These are phyloP conservation scores for Rostratula benghalensis DNA, from an alignment of 2,113 vertebrate genomes.

Conservation along the genomic window DNA sequence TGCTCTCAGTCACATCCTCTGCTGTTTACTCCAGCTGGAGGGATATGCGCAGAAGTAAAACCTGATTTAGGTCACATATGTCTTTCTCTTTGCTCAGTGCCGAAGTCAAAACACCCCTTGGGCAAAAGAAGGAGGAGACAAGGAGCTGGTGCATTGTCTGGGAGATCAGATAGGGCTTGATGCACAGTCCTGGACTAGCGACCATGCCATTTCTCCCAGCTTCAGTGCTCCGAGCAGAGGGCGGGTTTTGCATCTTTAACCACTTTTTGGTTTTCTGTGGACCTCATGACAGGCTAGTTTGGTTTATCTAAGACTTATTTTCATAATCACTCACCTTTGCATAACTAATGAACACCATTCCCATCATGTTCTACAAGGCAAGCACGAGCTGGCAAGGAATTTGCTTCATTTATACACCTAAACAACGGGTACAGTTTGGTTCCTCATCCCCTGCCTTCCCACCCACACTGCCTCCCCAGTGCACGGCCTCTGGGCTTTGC, in stretches of 20 bases:
- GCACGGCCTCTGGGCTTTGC: background rate
- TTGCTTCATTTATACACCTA: background rate
- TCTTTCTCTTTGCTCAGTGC: slow-evolving; percentile 40
- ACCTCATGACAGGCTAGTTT: background rate
- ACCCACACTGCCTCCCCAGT: background rate
- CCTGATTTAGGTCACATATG: slow-evolving; percentile 70
- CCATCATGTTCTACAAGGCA: background rate
- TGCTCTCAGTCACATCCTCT: slow-evolving; percentile 61
- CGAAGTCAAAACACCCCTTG: slow-evolving; percentile 13
- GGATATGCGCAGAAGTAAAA: slow-evolving; percentile 54
- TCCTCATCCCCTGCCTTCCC: background rate
- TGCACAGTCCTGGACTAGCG: background rate
- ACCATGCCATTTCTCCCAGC: background rate
- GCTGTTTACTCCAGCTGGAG: slow-evolving; percentile 53
- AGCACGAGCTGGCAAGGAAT: background rate
- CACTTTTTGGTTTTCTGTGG: background rate
- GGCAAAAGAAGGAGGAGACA: slow-evolving; percentile 46
- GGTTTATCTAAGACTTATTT: slow-evolving; percentile 9
- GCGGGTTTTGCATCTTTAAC: background rate
- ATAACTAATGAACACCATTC: background rate
- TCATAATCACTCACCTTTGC: slow-evolving; percentile 10
- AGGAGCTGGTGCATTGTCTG: background rate
- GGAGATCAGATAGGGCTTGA: slow-evolving; percentile 1
- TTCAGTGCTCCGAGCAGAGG: background rate
- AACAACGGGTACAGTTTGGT: background rate